A percentile compares a stretch with the other conserved stretches of the same genome.
Conservation (phyloP, 2,888 invertebrate species). For the Ligdia adustata region DNA sequence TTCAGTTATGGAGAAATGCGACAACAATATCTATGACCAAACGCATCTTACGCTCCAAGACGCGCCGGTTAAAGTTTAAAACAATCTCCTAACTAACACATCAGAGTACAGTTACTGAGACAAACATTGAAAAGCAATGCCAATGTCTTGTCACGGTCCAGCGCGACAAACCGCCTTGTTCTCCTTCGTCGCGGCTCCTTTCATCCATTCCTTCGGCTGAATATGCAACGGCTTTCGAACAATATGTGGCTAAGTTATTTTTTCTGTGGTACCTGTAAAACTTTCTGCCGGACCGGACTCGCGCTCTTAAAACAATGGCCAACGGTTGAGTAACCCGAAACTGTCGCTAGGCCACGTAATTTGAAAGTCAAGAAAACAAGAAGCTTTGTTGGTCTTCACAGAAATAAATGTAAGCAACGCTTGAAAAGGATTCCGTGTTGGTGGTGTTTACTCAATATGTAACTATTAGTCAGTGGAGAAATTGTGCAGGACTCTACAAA, state of each 20-base stretch:
- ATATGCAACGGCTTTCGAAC: slow-evolving; percentile 68
- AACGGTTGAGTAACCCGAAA: slow-evolving; percentile 50
- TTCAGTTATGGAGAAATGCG: background rate
- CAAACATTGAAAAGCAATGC: slow-evolving; percentile 37
- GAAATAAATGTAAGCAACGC: slow-evolving; percentile 20
- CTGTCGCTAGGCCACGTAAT: slow-evolving; percentile 38
- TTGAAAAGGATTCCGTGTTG: slow-evolving; percentile 25
- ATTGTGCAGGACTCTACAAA: slow-evolving; percentile 8
- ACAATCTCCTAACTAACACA: slow-evolving; percentile 6
- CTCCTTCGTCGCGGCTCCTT: slow-evolving; percentile 28
- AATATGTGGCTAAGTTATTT: slow-evolving; percentile 23
- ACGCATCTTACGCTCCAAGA: slow-evolving; percentile 5
- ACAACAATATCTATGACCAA: slow-evolving; percentile 6
- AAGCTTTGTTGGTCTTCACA: slow-evolving; percentile 22
- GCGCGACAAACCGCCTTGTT: slow-evolving; percentile 21
- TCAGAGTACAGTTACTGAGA: slow-evolving; percentile 16
- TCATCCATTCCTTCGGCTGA: slow-evolving; percentile 40
- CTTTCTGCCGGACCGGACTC: slow-evolving; percentile 64
- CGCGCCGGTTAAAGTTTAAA: slow-evolving; percentile 6
- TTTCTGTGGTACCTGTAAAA: slow-evolving; percentile 41
- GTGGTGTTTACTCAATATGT: slow-evolving; percentile 21
- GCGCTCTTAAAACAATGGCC: slow-evolving; percentile 42
- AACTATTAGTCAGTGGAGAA: slow-evolving; percentile 13
- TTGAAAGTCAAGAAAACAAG: slow-evolving; percentile 40
- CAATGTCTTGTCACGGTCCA: slow-evolving; percentile 44